Evolutionary conservation across 2,797 vertebrate species (phyloP).

Genomic region (Thaleichthys pacificus): DNA sequence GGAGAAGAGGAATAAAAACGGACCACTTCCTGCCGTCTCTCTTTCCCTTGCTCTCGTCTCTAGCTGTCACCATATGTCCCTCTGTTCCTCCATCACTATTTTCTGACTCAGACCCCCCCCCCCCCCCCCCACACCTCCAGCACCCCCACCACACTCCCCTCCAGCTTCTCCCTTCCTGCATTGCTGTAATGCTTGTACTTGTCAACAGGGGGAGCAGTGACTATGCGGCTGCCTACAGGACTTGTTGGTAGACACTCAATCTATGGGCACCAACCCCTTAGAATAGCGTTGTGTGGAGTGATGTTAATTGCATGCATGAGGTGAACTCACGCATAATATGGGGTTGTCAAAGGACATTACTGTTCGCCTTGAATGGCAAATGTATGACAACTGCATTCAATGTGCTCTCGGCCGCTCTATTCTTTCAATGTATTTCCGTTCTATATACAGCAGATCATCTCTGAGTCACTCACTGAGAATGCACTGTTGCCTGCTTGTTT

Average conservation of each 20-base stretch:
- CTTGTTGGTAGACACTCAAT: neutral
- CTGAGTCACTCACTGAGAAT: neutral
- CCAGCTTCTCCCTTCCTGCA: conserved; percentile 13
- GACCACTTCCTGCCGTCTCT: neutral
- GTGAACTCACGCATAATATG: neutral
- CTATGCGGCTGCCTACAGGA: conserved; percentile 45
- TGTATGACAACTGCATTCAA: neutral
- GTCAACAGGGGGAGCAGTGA: conserved; percentile 69
- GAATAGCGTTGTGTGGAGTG: no score
- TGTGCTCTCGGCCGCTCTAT: neutral
- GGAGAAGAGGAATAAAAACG: conserved; percentile 45
- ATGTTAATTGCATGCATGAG: neutral
- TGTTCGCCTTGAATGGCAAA: neutral
- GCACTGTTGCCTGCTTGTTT: neutral
- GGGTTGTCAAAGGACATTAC: neutral
- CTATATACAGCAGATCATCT: neutral
- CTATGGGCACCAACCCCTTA: no score
- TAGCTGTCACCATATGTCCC: conserved; percentile 23
- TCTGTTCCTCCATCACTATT: conserved; percentile 19
- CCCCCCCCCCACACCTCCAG: no score
- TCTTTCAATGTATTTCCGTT: neutral
- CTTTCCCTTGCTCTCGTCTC: neutral
- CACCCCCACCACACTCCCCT: neutral
- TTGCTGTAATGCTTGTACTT: conserved; percentile 42
- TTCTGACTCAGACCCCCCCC: no score